A percentile compares a stretch with the other conserved stretches of the same genome.
These are phyloP conservation scores for Polia nebulosa DNA, from an alignment of 2,888 invertebrate genomes.

Conservation along the genomic window DNA sequence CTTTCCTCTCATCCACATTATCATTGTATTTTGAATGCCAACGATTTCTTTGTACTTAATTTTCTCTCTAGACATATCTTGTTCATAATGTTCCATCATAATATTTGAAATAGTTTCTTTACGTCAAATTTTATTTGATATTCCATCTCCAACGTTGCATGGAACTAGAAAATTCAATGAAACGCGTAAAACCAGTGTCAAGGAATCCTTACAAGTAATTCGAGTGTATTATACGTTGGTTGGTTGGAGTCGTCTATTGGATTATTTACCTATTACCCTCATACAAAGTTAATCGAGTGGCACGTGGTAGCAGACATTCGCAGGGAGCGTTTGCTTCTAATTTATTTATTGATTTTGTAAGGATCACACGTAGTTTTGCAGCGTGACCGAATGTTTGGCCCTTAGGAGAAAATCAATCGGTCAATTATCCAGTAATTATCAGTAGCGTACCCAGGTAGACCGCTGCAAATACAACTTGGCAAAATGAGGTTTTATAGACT, in stretches of 20 bases:
- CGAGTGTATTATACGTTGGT: slow-evolving; percentile 74
- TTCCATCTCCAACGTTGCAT: slow-evolving; percentile 12
- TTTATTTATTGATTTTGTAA: slow-evolving; percentile 48
- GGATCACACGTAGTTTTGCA: slow-evolving; percentile 20
- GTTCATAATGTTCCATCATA: background rate
- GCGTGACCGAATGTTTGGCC: slow-evolving; percentile 36
- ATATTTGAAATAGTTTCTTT: slow-evolving; percentile 4
- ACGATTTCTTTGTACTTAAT: background rate
- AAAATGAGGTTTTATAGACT: no score
- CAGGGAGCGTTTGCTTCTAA: slow-evolving; percentile 7
- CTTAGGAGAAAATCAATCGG: no score
- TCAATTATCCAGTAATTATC: no score
- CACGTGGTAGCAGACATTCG: slow-evolving; percentile 53
- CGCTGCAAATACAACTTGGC: no score
- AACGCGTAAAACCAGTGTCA: slow-evolving; percentile 72
- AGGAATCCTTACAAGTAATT: slow-evolving; percentile 80
- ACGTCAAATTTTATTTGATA: background rate
- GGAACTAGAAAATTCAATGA: slow-evolving; percentile 27
- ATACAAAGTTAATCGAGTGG: slow-evolving; percentile 61
- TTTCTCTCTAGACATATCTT: background rate
- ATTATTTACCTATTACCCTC: slow-evolving; percentile 76
- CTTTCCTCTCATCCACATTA: background rate
- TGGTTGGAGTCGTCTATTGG: slow-evolving; percentile 78
- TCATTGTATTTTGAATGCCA: slow-evolving; percentile 18
- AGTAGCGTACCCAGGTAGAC: no score